phyloP scores from a whole-genome alignment of 1,140 invertebrate species.

The Trichonephila inaurata region DNA sequence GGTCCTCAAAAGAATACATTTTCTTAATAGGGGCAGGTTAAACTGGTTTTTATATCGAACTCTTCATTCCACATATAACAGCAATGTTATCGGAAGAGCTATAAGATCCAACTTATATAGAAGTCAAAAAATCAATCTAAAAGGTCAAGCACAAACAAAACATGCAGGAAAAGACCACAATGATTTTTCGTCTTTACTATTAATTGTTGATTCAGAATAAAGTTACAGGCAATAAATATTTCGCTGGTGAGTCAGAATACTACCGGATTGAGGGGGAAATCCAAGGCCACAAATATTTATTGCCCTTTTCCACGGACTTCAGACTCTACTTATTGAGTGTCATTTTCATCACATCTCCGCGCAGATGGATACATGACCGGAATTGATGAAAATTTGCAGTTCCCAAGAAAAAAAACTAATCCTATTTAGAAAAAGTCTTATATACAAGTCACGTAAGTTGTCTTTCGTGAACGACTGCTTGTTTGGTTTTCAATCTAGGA shows the following conservation, averaged over 20 bases:
- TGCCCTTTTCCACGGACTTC: background rate
- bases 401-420: background rate
- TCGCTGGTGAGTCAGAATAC: conserved; percentile 30
- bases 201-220: conserved; percentile 17
- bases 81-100: background rate
- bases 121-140: background rate
- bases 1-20: background rate
- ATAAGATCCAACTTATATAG: background rate
- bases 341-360: conserved; percentile 20
- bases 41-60: conserved; percentile 9
- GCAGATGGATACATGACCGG: background rate
- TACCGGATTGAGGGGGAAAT: background rate
- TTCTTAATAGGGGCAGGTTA: background rate
- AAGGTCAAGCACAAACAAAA: background rate
- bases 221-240: conserved; percentile 29
- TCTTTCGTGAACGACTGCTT: background rate
- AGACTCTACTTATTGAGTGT: background rate
- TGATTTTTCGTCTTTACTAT: background rate
- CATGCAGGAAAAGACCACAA: background rate
- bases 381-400: conserved; percentile 6
- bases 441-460: background rate
- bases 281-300: conserved; percentile 44
- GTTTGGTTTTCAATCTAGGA: background rate
- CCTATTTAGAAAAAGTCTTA: background rate
- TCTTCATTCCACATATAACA: background rate